These are phyloP conservation scores for Ascidia mentula DNA, from an alignment of 23 tunicate genomes.

Conservation along the genomic window DNA sequence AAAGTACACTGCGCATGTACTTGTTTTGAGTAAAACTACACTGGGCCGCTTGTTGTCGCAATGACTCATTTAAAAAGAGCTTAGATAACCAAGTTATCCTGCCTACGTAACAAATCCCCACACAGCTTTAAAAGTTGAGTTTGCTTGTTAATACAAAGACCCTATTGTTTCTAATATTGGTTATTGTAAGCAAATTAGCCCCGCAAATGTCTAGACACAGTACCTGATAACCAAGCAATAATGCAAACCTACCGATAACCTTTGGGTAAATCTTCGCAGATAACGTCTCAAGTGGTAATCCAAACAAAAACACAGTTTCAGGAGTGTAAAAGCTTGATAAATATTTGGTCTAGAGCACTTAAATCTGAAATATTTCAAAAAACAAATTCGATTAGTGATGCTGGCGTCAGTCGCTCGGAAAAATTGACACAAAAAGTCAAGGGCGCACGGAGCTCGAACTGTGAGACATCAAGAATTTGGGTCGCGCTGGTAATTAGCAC, in stretches of 20 bases:
- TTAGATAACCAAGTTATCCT: not conserved
- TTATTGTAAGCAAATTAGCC: not conserved
- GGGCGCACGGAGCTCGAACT: not conserved
- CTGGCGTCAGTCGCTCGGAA: no score
- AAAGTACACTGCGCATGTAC: not conserved
- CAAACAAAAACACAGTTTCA: conserved; percentile 4
- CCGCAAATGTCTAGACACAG: not conserved
- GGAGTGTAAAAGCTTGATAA: not conserved
- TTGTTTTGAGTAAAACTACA: not conserved
- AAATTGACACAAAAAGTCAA: no score
- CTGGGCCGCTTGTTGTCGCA: not conserved
- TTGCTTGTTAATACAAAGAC: no score
- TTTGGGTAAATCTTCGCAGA: not conserved
- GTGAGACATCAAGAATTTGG: not conserved
- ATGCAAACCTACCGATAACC: not conserved
- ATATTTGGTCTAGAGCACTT: conserved; percentile 3
- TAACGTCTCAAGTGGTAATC: not conserved
- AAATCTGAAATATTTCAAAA: not conserved
- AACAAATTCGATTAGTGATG: not conserved
- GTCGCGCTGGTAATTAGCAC: conserved; percentile 3
- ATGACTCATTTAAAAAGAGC: not conserved
- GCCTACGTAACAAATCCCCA: not conserved
- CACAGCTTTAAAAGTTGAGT: no score
- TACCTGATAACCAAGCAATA: not conserved
- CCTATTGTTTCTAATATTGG: no score